phyloP scores from a whole-genome alignment of 92 coral and sea anemone species.

The Palythoa heliodiscus region DNA sequence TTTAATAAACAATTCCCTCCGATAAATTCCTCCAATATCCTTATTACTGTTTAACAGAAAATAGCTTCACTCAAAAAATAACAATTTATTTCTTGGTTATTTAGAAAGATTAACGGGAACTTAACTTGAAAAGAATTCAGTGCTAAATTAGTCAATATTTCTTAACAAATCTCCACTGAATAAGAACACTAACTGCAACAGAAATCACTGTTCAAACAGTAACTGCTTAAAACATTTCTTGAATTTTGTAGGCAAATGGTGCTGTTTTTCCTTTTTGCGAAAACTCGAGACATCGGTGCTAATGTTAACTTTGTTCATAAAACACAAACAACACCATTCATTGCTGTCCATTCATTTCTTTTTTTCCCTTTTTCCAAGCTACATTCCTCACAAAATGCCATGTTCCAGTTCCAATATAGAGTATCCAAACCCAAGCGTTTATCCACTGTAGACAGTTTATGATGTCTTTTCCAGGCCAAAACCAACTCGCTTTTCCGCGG shows the following conservation, averaged over 20 bases:
- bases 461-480: constrained; percentile 17
- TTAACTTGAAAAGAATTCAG: too few species aligned
- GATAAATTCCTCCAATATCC: constrained; percentile 6
- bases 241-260: too few species aligned
- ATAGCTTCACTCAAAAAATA: too few species aligned
- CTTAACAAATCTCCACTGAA: too few species aligned
- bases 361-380: too few species aligned
- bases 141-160: constrained; percentile 5
- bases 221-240: too few species aligned
- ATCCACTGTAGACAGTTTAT: constrained; percentile 19
- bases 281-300: constrained; percentile 22
- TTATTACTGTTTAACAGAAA: constrained; percentile 2
- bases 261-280: constrained; percentile 6
- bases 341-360: too few species aligned
- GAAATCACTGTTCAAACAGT: too few species aligned
- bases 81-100: too few species aligned
- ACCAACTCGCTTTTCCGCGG: constrained; percentile 23
- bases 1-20: background rate
- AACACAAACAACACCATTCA: constrained; percentile 23
- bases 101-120: too few species aligned
- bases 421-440: constrained; percentile 17
- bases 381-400: constrained; percentile 19
- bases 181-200: too few species aligned
- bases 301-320: too few species aligned
- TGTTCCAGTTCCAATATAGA: constrained; percentile 19